Evolutionary conservation across 2,888 invertebrate genomes (phyloP), one percentile per base, ranked within the genome.

Genomic region (Stegana nigrithorax): DNA sequence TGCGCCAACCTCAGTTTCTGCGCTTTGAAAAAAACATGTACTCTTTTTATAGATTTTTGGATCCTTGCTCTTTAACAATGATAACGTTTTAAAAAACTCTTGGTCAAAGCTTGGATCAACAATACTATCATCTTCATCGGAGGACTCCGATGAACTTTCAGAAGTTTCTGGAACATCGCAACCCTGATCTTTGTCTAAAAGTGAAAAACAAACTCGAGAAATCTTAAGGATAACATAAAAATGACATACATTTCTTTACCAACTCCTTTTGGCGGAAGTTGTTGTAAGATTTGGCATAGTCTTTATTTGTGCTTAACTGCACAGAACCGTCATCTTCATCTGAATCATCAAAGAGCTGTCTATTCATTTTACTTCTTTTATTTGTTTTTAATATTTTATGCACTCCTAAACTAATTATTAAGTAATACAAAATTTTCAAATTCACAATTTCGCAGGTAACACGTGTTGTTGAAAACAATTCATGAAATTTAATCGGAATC

Each of bases 201-300:
- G 10, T n/a, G n/a, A n/a, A n/a, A n/a, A n/a, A n/a, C n/a, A n/a
- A n/a, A n/a, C n/a, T n/a, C n/a, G n/a, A n/a, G n/a, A n/a, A n/a
- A n/a, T n/a, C n/a, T n/a, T n/a, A n/a, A n/a, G n/a, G n/a, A n/a
- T n/a, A n/a, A n/a, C n/a, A n/a, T n/a, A n/a, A n/a, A 29, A 50
- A 10, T 10, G 45, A 68, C 88, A 87, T 87, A 93, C 93, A 86
- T 87, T 92, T 93, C 80, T 95, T 91, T 19, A 93, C 85, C 83
- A 95, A 92, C 84, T 97, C 97, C 79, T 93, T 94, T 77, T 92
- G 90, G 58, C 96, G 89, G 91, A 95, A 94, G 64, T 86, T 88
- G 80, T 95, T 91, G 80, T 96, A 97, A 70, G 90, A 91, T 71
- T 92, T 91, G 0, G 97, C 96, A 85, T 95, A 97, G 59, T 90